Evolutionary conservation across 2,888 invertebrate species (phyloP), one percentile per base, ranked within the genome.

Genomic region (Cylloceria caligata): DNA sequence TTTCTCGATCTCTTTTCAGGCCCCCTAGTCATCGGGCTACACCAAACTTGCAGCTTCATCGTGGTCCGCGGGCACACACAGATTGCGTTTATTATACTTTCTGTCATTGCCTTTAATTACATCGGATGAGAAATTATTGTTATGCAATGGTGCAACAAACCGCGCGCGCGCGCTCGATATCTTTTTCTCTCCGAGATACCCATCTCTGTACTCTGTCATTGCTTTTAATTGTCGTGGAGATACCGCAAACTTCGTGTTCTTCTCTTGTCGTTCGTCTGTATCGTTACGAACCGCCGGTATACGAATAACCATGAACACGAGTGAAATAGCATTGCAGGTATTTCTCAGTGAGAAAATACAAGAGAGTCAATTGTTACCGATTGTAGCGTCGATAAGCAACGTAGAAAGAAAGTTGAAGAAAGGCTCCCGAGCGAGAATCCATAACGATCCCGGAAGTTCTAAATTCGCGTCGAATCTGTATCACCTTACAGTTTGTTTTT

Each of bases 61-160:
- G 60, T 60, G 30, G 30, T 36, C 36, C 30, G n/a, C 34, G 49
- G 47, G 16, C 71, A 55, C 60, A 45, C 57, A 45, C 34, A 60
- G 36, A 64, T 30, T 65, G 68, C 76, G 65, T 77, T 84, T 80
- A 80, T 80, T 76, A 84, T 86, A 85, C 85, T 84, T 86, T 89
- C 87, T 85, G 88, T 88, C 87, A 84, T 85, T 85, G 84, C 84
- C 86, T 87, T 87, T 89, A 89, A 88, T 89, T 87, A 87, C 87
- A 83, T 85, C 85, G 81, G 80, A 75, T 30, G 42, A 64, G 49
- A 45, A 67, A 55, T 75, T 83, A 84, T 88, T 83, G 87, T 90
- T 89, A 86, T 86, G 87, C 86, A 89, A 89, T 86, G 30, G 27
- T 34, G 49, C 30, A n/a, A 30, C 55, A 57, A 42, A 42, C 68